phyloP scores from a whole-genome alignment of 2,797 vertebrate species.

The Neosalanx taihuensis region DNA sequence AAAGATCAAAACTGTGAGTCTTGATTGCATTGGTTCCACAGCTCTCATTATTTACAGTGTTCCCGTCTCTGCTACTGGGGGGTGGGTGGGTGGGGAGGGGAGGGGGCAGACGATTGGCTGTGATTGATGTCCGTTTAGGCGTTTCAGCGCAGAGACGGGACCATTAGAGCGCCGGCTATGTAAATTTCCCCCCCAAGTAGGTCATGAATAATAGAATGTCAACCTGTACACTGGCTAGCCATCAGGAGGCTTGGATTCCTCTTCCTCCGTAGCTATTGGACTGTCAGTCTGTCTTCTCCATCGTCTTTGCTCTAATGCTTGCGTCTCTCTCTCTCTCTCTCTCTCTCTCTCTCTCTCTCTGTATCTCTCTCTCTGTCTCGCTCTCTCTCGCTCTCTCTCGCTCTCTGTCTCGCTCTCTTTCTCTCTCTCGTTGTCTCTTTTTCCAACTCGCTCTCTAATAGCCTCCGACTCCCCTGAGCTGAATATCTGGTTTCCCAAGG shows the following conservation, averaged over 20 bases:
- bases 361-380: background rate
- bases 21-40: background rate
- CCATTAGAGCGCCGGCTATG: conserved; percentile 27
- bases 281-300: conserved; percentile 1
- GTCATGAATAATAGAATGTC: conserved; percentile 45
- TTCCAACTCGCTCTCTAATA: conserved; percentile 15
- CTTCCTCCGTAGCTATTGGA: background rate
- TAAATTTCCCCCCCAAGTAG: conserved; percentile 32
- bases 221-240: conserved; percentile 28
- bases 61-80: conserved; percentile 4
- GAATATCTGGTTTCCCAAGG: background rate
- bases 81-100: background rate
- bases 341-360: conserved; percentile 10
- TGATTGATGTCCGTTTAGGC: conserved; percentile 38
- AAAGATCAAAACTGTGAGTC: background rate
- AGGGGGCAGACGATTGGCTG: conserved; percentile 20
- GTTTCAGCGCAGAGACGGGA: conserved; percentile 3
- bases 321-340: background rate
- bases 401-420: background rate
- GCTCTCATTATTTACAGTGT: conserved; percentile 25
- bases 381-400: background rate
- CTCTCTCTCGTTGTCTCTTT: background rate
- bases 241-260: conserved; percentile 24
- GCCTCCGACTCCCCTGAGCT: background rate
- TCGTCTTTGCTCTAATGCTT: background rate